These are phyloP conservation scores for Phylloscopus collybita DNA, from an alignment of 2,797 vertebrate species.

Conservation along the genomic window DNA sequence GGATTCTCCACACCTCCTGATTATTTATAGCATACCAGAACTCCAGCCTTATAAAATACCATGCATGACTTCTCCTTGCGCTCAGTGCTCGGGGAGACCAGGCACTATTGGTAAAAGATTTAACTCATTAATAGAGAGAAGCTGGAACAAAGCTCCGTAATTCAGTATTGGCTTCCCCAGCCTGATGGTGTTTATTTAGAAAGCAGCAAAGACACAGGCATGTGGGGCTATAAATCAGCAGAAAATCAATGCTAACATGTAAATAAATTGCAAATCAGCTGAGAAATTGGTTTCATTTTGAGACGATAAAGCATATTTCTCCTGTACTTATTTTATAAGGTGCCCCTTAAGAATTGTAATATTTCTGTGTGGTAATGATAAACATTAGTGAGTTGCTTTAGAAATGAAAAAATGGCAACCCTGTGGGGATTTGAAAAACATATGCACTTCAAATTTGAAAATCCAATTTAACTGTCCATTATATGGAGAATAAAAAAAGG, in stretches of 20 bases:
- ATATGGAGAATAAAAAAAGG: slow-evolving; percentile 82
- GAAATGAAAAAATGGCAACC: slow-evolving; percentile 83
- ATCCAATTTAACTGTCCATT: slow-evolving; percentile 86
- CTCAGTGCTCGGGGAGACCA: background rate
- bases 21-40: slow-evolving; percentile 43
- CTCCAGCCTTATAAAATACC: slow-evolving; percentile 28
- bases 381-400: slow-evolving; percentile 82
- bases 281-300: slow-evolving; percentile 80
- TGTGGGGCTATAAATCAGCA: slow-evolving; percentile 79
- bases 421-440: slow-evolving; percentile 80
- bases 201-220: slow-evolving; percentile 60
- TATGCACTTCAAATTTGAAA: slow-evolving; percentile 83
- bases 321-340: slow-evolving; percentile 76
- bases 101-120: slow-evolving; percentile 29
- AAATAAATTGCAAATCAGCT: slow-evolving; percentile 85
- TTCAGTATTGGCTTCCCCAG: slow-evolving; percentile 15
- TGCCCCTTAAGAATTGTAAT: slow-evolving; percentile 81
- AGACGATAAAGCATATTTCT: slow-evolving; percentile 74
- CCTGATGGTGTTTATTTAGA: slow-evolving; percentile 66
- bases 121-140: slow-evolving; percentile 56
- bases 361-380: slow-evolving; percentile 79
- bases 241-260: slow-evolving; percentile 81
- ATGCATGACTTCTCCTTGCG: slow-evolving; percentile 33
- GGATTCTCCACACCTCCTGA: slow-evolving; percentile 35
- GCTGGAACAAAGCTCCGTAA: slow-evolving; percentile 45